Conservation (phyloP, 2,888 invertebrate genomes). For the Himalopsyche anomala region DNA sequence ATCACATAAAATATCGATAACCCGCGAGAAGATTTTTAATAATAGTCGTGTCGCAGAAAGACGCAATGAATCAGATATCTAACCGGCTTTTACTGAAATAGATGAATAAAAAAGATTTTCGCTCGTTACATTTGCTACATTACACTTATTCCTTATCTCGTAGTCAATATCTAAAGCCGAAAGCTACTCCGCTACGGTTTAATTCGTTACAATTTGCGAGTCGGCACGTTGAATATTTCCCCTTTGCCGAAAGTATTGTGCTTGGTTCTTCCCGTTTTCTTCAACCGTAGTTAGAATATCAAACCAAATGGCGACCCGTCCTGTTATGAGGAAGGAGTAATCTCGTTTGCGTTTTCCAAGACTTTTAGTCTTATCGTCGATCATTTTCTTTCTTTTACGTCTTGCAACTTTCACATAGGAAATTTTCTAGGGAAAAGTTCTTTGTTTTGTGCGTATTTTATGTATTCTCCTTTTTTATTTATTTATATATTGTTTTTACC, state of each 20-base stretch:
- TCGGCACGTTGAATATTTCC: conserved; percentile 18
- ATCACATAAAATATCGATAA: neutral
- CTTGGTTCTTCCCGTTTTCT: neutral
- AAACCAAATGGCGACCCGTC: conserved; percentile 28
- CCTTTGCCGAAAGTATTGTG: neutral
- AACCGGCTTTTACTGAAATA: neutral
- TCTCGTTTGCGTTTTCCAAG: conserved; percentile 32
- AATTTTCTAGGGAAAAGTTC: neutral
- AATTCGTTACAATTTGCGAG: conserved; percentile 45
- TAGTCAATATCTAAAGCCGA: neutral
- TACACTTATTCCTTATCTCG: neutral
- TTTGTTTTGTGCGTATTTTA: neutral
- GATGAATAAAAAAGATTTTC: conserved; percentile 20
- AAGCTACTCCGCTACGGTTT: conserved; percentile 1
- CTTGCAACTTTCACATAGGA: neutral
- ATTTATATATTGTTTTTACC: too few relatives aligned
- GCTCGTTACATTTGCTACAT: conserved; percentile 28
- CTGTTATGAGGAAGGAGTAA: conserved; percentile 12
- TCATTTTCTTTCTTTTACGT: conserved; percentile 8
- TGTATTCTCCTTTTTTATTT: too few relatives aligned
- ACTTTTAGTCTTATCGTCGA: neutral
- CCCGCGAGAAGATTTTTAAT: neutral
- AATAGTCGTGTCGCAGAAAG: neutral
- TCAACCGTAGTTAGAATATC: neutral
- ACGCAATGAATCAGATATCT: neutral